phyloP scores from a whole-genome alignment of 1,140 invertebrate genomes.

The Brachionus rubens region DNA sequence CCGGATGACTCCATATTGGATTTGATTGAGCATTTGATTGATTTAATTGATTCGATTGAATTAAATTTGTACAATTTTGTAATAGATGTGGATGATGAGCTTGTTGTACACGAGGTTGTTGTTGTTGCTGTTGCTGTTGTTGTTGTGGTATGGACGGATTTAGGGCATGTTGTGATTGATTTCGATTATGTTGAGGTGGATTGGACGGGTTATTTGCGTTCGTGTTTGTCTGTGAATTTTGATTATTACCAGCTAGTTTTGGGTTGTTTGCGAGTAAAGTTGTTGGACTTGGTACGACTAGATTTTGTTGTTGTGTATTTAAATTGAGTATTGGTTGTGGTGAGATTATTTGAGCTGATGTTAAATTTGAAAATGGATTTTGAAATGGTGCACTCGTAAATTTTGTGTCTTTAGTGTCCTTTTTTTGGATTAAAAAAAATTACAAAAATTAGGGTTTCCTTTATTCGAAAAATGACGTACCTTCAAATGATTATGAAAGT shows the following conservation, averaged over 20 bases:
- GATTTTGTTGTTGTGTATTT: conserved; percentile 22
- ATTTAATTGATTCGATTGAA: conserved; percentile 29
- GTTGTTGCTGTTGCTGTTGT: too few relatives aligned
- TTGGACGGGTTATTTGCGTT: too few relatives aligned
- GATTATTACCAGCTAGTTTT: neutral
- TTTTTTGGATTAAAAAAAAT: neutral
- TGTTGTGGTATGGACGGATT: neutral
- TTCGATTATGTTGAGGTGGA: neutral
- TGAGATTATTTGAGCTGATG: conserved; percentile 43
- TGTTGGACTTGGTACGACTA: conserved; percentile 29
- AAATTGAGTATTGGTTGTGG: neutral
- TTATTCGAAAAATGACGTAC: conserved; percentile 25
- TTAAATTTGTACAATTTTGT: conserved; percentile 45
- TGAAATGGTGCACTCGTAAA: neutral
- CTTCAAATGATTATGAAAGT: conserved; percentile 91
- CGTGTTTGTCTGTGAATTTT: neutral
- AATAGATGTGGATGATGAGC: conserved; percentile 39
- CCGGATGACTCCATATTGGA: conserved; percentile 29
- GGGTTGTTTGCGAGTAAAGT: neutral
- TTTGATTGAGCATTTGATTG: neutral
- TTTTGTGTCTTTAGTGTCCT: conserved; percentile 14
- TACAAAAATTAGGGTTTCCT: neutral
- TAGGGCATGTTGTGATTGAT: neutral
- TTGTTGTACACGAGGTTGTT: neutral
- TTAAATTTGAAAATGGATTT: conserved; percentile 39